These are phyloP conservation scores for Melanotaenia pygmaea DNA, from an alignment of 2,797 vertebrate genomes.

Conservation along the genomic window DNA sequence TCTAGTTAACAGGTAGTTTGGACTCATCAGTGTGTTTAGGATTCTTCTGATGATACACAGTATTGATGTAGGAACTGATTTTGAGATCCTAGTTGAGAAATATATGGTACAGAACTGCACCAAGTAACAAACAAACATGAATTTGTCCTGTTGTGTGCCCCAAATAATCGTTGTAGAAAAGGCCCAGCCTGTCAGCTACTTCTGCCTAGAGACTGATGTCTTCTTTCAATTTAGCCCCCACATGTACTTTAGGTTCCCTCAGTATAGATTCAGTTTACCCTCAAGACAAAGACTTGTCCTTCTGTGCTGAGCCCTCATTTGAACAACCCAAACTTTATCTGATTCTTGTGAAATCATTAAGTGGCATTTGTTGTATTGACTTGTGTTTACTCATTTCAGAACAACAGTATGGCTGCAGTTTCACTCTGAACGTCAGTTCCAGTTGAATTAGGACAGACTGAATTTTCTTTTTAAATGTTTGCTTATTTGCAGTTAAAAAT, in stretches of 20 bases:
- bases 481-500: background rate
- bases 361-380: too few relatives aligned
- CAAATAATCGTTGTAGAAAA: slow-evolving; percentile 9
- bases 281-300: slow-evolving; percentile 33
- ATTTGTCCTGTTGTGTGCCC: slow-evolving; percentile 26
- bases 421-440: too few relatives aligned
- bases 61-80: too few relatives aligned
- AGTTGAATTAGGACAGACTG: too few relatives aligned
- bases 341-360: background rate
- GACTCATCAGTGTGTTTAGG: slow-evolving; percentile 15
- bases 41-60: background rate
- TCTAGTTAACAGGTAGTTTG: too few relatives aligned
- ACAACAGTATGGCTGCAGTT: too few relatives aligned
- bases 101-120: slow-evolving; percentile 19
- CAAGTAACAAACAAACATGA: slow-evolving; percentile 15
- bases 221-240: slow-evolving; percentile 18
- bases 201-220: slow-evolving; percentile 3
- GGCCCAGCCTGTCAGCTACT: too few relatives aligned
- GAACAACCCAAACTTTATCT: slow-evolving; percentile 26
- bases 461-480: background rate
- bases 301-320: slow-evolving; percentile 18
- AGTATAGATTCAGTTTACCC: slow-evolving; percentile 33
- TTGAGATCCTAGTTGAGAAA: background rate
- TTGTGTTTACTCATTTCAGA: too few relatives aligned
- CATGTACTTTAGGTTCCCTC: slow-evolving; percentile 21